Conservation (phyloP, 2,113 vertebrate genomes). For the Drymodes brunneopygia region DNA sequence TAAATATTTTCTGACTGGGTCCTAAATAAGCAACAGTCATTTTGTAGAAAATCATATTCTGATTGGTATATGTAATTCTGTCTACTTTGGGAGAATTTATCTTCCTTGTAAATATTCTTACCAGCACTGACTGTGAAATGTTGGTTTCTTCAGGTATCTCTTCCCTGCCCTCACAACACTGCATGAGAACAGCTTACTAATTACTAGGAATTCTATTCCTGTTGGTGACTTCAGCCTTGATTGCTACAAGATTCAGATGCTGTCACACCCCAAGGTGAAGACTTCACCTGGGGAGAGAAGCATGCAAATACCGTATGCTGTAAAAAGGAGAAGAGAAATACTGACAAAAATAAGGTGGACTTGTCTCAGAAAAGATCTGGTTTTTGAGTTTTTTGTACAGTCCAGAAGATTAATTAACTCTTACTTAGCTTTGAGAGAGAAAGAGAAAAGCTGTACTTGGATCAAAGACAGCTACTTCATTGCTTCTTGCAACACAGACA, state of each 20-base stretch:
- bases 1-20: neutral
- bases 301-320: neutral
- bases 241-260: neutral
- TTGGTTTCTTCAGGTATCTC: neutral
- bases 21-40: neutral
- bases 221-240: constrained; percentile 12
- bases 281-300: neutral
- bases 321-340: neutral
- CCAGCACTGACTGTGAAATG: neutral
- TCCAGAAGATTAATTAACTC: neutral
- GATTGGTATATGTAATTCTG: neutral
- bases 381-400: neutral
- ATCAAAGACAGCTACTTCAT: neutral
- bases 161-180: neutral
- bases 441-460: neutral
- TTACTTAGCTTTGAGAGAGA: neutral
- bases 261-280: constrained; percentile 17
- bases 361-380: neutral
- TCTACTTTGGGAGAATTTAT: neutral
- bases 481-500: neutral
- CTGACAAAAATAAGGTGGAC: neutral
- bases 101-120: neutral
- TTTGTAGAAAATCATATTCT: neutral
- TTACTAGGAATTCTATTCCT: neutral
- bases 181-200: neutral